phyloP scores from a whole-genome alignment of 2,797 vertebrate species.

The Acanthurus lineatus region DNA sequence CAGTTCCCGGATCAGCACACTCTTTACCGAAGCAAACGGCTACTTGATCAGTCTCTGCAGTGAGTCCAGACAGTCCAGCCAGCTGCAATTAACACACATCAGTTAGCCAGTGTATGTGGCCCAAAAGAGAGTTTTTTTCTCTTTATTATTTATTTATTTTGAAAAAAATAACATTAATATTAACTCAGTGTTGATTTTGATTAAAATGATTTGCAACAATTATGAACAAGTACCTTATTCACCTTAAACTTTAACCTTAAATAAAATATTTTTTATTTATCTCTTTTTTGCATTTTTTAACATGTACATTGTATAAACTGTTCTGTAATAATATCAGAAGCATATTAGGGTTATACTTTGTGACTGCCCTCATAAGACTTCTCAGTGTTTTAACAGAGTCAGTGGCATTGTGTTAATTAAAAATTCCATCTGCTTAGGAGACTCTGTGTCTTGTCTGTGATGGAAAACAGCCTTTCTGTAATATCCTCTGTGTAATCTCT shows the following conservation, averaged over 20 bases:
- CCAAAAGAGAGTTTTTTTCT: neutral
- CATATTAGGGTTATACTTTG: slow-evolving; percentile 45
- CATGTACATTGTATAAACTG: slow-evolving; percentile 40
- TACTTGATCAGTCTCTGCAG: slow-evolving; percentile 8
- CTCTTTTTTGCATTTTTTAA: neutral
- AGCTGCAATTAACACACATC: neutral
- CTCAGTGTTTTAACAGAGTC: slow-evolving; percentile 67
- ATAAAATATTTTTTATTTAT: neutral
- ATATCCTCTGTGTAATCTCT: slow-evolving; percentile 74
- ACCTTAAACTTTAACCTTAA: neutral
- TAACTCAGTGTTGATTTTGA: neutral
- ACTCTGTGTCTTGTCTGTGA: slow-evolving; percentile 66
- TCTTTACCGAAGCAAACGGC: neutral
- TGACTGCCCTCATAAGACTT: slow-evolving; percentile 58
- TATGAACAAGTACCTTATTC: neutral
- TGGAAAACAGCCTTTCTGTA: slow-evolving; percentile 71
- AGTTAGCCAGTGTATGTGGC: neutral
- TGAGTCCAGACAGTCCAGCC: neutral
- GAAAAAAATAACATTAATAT: neutral
- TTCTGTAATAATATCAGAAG: slow-evolving; percentile 40
- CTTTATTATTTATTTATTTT: neutral
- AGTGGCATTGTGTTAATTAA: slow-evolving; percentile 80
- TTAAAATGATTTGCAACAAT: slow-evolving; percentile 10
- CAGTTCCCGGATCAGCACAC: slow-evolving; percentile 1
- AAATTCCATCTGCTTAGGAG: slow-evolving; percentile 82